Percentiles rank a stretch among this genome's conserved stretches.
phyloP scores from a whole-genome alignment of 2,888 invertebrate species.

The Temnothorax rugatulus region DNA sequence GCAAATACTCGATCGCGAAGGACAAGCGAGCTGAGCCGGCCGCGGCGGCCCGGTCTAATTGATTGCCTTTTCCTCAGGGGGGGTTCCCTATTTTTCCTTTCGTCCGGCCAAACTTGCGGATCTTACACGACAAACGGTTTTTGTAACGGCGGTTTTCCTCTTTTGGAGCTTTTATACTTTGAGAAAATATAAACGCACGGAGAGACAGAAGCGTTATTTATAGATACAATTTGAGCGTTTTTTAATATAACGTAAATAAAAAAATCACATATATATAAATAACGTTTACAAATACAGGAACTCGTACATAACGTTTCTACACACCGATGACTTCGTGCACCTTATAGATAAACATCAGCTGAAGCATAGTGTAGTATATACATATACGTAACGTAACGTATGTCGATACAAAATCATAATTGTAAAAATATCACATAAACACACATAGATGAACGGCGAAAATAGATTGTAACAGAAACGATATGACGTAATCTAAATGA shows the following conservation, averaged over 20 bases:
- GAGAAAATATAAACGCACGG: not conserved
- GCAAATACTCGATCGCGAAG: constrained; percentile 79
- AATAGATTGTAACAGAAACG: not conserved
- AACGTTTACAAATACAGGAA: not conserved
- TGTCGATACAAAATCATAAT: constrained; percentile 6
- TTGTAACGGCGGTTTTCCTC: not conserved
- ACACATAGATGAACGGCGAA: not conserved
- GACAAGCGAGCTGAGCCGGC: constrained; percentile 58
- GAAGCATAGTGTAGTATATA: not conserved
- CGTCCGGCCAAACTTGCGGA: constrained; percentile 3
- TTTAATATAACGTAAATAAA: constrained; percentile 1
- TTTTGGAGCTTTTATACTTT: not conserved
- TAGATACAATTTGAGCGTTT: not conserved
- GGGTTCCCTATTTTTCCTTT: constrained; percentile 51
- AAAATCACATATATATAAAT: not conserved
- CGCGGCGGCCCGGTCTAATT: constrained; percentile 76
- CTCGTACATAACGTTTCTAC: not conserved
- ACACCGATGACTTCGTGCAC: constrained; percentile 25
- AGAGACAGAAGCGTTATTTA: not conserved
- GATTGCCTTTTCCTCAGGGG: constrained; percentile 78
- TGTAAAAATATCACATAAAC: not conserved
- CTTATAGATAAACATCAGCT: not conserved
- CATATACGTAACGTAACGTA: not conserved
- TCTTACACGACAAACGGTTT: not conserved
- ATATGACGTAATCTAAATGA: constrained; percentile 28